Evolutionary conservation across 2,888 invertebrate genomes (phyloP).

Genomic region (Deroplatys truncata): DNA sequence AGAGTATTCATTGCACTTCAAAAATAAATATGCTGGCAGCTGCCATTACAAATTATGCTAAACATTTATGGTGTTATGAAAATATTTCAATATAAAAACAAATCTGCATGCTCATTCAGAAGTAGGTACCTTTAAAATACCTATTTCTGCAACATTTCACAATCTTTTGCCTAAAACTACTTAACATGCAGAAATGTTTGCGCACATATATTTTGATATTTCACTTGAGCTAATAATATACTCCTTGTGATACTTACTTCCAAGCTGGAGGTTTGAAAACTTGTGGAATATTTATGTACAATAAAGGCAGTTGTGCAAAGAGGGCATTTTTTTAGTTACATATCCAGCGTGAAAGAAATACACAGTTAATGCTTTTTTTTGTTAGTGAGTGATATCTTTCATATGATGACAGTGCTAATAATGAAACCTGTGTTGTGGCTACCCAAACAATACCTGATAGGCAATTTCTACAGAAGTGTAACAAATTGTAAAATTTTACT

Average conservation of each 20-base stretch:
- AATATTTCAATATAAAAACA: neutral
- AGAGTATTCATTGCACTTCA: neutral
- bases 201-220: neutral
- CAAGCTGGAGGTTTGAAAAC: neutral
- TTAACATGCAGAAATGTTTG: neutral
- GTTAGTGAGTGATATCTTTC: no score
- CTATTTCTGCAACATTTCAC: neutral
- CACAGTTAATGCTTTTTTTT: no score
- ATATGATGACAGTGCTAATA: no score
- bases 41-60: neutral
- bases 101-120: neutral
- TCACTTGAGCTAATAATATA: neutral
- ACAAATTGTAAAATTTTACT: no score
- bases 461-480: no score
- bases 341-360: neutral
- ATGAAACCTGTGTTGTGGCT: no score
- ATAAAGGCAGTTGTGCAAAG: neutral
- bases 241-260: neutral
- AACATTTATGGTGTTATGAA: neutral
- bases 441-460: no score
- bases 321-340: neutral
- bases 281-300: neutral
- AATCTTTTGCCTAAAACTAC: neutral
- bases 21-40: neutral
- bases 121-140: neutral